These are phyloP conservation scores for Proisotoma minuta DNA, from an alignment of 2,888 invertebrate species.

Conservation along the genomic window DNA sequence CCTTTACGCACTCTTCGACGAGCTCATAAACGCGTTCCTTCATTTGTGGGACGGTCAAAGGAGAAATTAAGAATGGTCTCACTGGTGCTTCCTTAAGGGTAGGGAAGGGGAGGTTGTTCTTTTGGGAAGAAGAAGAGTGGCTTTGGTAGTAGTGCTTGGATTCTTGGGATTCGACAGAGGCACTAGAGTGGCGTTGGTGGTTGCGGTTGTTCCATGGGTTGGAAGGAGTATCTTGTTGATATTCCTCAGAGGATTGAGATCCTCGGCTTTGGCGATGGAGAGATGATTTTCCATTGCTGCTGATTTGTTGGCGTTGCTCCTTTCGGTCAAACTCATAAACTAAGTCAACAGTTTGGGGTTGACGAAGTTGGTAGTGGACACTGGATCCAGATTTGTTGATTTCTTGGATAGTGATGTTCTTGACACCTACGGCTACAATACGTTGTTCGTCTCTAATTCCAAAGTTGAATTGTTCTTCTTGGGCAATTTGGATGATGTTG, in stretches of 20 bases:
- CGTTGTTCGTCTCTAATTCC: conserved; percentile 35
- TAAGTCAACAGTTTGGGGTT: conserved; percentile 28
- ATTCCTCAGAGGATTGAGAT: conserved; percentile 9
- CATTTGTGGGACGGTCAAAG: conserved; percentile 28
- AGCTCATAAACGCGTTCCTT: conserved; percentile 24
- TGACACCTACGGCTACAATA: conserved; percentile 36
- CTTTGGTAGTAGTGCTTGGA: conserved; percentile 7
- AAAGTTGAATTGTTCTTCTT: conserved; percentile 39
- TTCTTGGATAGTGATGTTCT: conserved; percentile 38
- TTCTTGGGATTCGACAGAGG: too few relatives aligned
- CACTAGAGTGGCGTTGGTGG: conserved; percentile 12
- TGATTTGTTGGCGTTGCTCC: conserved; percentile 32
- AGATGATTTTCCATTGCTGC: conserved; percentile 2
- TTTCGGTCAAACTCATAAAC: conserved; percentile 39
- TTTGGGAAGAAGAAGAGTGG: conserved; percentile 1
- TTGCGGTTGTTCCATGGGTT: conserved; percentile 13
- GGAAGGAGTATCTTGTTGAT: conserved; percentile 6
- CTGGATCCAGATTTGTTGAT: conserved; percentile 15
- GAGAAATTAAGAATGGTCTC: conserved; percentile 31
- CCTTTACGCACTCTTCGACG: conserved; percentile 32
- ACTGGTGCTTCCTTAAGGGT: conserved; percentile 35
- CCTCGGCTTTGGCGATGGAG: neutral
- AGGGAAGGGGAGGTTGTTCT: conserved; percentile 23
- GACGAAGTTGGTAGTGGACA: conserved; percentile 4
- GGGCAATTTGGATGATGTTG: conserved; percentile 35